Evolutionary conservation across 2,797 vertebrate genomes (phyloP), one percentile per base, ranked within the genome.

Genomic region (Chiloscyllium punctatum): DNA sequence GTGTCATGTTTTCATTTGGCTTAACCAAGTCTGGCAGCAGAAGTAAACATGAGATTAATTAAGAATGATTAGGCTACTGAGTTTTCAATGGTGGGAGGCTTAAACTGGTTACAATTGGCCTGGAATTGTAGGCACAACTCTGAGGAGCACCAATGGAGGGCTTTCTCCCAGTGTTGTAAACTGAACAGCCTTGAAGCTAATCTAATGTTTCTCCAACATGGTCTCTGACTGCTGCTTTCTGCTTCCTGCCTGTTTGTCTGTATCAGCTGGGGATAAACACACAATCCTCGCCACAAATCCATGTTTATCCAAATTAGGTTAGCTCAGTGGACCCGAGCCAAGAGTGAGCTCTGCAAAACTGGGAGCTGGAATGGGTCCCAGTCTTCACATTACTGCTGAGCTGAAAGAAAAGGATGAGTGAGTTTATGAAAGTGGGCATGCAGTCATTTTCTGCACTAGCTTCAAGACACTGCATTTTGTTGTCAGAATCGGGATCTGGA

Each of bases 261-360:
- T 48, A 57, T 88, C 86, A 66, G 57, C 57, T 91, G 33, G 57
- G 88, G 57, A 18, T 91, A n/a, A 91, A 68, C 57, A 66, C 15
- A 91, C 1, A 3, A 91, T 91, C 88, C 53, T 8, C 16, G 8
- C 33, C 57, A 18, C 57, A 66, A 91, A 68, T 66, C 82, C 82
- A 21, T 84, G 82, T 84, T 84, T 84, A 84, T 84, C 57, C 88
- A 91, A 62, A 91, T 66, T 66, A 62, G 57, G 88, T 62, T 91
- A 16, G 57, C 18, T 91, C 18, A 33, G 57, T 68, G 33, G 18
- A 91, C n/a, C 33, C 0, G 6, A 8, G 88, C 57, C 88, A 91
- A 68, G 25, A 21, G 21, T 48, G 82, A 48, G 37, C 37, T n/a
- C 8, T 66, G 33, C 88, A 91, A 8, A 1, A 27, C 57, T 33